Conservation (phyloP, 2,113 vertebrate species). For the Isichthys henryi region DNA sequence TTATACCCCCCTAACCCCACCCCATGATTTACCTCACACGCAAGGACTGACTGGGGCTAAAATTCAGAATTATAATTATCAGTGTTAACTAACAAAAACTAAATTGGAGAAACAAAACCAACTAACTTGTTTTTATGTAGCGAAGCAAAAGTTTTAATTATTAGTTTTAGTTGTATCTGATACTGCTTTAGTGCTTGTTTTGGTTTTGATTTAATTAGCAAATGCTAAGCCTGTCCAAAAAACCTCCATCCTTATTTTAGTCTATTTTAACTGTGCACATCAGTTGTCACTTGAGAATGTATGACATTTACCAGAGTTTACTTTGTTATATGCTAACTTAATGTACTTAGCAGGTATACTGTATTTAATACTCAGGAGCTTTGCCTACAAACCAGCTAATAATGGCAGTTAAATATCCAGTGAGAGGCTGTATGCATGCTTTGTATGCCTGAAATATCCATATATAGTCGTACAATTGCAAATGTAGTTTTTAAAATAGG, state of each 20-base stretch:
- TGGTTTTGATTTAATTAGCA: background rate
- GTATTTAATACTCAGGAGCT: constrained; percentile 19
- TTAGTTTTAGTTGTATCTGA: background rate
- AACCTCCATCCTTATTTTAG: background rate
- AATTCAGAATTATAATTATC: background rate
- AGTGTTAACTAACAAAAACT: background rate
- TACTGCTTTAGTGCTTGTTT: background rate
- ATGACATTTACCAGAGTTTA: background rate
- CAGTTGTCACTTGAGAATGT: background rate
- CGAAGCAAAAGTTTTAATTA: background rate
- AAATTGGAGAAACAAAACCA: background rate
- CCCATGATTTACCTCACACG: background rate
- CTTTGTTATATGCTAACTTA: background rate
- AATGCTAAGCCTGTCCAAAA: background rate
- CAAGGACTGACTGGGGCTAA: background rate
- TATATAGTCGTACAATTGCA: background rate
- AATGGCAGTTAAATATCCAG: background rate
- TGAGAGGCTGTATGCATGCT: constrained; percentile 11
- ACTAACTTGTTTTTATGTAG: background rate
- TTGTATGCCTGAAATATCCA: background rate
- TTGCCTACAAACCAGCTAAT: constrained; percentile 7
- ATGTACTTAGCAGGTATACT: background rate
- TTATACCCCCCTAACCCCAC: background rate
- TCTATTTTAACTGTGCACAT: background rate
- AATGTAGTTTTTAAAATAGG: constrained; percentile 8